These are phyloP conservation scores for Fistularia commersonii DNA, from an alignment of 2,797 vertebrate genomes.

Conservation along the genomic window DNA sequence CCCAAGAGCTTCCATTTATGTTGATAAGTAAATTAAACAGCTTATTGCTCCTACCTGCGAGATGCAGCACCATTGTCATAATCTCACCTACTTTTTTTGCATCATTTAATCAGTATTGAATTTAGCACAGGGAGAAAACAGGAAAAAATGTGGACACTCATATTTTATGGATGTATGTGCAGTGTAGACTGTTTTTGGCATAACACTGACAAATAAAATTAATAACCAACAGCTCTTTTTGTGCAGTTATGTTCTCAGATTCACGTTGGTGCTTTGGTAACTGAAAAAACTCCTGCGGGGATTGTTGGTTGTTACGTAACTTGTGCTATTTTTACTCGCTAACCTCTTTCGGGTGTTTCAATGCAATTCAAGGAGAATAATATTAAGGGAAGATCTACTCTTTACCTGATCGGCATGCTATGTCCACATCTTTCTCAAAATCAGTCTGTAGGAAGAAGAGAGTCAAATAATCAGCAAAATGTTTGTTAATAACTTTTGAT, in stretches of 20 bases:
- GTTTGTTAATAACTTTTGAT: neutral
- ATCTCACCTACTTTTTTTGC: too few relatives aligned
- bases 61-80: too few relatives aligned
- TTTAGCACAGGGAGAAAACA: too few relatives aligned
- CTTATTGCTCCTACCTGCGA: too few relatives aligned
- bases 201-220: conserved; percentile 17
- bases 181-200: conserved; percentile 10
- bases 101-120: too few relatives aligned
- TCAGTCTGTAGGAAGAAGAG: conserved; percentile 85
- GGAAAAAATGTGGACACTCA: too few relatives aligned
- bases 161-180: too few relatives aligned
- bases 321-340: conserved; percentile 45
- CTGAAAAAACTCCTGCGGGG: conserved; percentile 46
- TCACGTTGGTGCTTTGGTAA: conserved; percentile 52
- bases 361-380: conserved; percentile 32
- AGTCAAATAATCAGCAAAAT: conserved; percentile 17
- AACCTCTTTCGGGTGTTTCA: conserved; percentile 34
- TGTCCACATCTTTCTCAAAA: conserved; percentile 99
- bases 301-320: conserved; percentile 51
- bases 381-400: conserved; percentile 50
- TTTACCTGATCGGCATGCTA: conserved; percentile 99
- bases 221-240: conserved; percentile 36
- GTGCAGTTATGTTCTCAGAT: conserved; percentile 48
- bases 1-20: too few relatives aligned
- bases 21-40: too few relatives aligned